These are phyloP conservation scores for Dryomyza anilis DNA, from an alignment of 2,888 invertebrate species.

Conservation along the genomic window DNA sequence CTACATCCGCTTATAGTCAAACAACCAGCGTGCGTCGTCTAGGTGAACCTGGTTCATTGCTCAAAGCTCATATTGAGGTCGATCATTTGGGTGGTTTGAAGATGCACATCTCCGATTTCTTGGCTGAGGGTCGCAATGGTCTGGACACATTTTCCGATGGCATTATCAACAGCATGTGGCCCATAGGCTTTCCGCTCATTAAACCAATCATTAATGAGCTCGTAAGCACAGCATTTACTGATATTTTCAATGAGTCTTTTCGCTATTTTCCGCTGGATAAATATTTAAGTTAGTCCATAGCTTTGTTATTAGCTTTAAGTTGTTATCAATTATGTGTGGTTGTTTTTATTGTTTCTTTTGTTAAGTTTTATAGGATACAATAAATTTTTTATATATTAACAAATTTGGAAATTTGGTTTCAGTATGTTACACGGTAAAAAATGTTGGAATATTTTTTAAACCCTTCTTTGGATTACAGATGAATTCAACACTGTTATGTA, in stretches of 20 bases:
- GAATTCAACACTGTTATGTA: no score
- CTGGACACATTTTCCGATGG: slow-evolving; percentile 72
- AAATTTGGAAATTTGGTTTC: no score
- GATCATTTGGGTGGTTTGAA: slow-evolving; percentile 78
- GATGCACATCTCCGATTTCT: slow-evolving; percentile 75
- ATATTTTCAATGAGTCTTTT: slow-evolving; percentile 80
- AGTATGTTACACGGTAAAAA: no score
- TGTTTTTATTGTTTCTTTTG: no score
- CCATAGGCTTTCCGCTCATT: slow-evolving; percentile 77
- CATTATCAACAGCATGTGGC: slow-evolving; percentile 81
- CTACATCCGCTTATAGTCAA: slow-evolving; percentile 53
- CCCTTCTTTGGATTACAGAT: no score
- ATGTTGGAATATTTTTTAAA: no score
- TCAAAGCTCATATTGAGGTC: slow-evolving; percentile 73
- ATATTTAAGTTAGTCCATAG: slow-evolving; percentile 62
- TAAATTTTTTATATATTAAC: no score
- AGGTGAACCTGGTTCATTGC: slow-evolving; percentile 59
- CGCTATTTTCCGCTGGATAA: slow-evolving; percentile 73
- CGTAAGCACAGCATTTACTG: slow-evolving; percentile 81
- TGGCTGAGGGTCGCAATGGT: slow-evolving; percentile 66
- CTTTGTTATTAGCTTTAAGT: background rate
- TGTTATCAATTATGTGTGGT: no score
- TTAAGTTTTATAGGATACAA: no score
- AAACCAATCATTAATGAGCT: slow-evolving; percentile 81
- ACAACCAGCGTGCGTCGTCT: slow-evolving; percentile 62